A percentile compares a stretch with the other conserved stretches of the same genome.
phyloP scores from a whole-genome alignment of 2,113 vertebrate genomes.

The Atherinomorus stipes region DNA sequence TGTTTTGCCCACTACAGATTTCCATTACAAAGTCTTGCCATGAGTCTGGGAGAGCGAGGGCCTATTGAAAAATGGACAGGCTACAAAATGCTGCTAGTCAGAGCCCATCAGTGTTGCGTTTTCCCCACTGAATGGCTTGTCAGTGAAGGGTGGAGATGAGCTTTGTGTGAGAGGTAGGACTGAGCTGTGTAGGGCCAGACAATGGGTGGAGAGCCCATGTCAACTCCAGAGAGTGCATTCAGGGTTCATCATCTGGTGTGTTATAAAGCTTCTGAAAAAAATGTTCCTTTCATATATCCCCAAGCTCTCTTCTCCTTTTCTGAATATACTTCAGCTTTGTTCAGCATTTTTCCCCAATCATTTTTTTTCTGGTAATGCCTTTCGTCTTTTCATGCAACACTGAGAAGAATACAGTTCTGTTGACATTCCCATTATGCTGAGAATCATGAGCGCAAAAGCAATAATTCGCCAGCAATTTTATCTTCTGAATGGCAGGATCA shows the following conservation, averaged over 20 bases:
- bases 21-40: constrained; percentile 81
- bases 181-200: constrained; percentile 63
- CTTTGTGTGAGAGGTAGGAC: constrained; percentile 65
- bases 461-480: constrained; percentile 28
- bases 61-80: constrained; percentile 73
- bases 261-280: constrained; percentile 56
- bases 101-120: constrained; percentile 71
- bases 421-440: constrained; percentile 37
- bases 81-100: constrained; percentile 77
- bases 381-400: constrained; percentile 31
- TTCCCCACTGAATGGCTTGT: constrained; percentile 68
- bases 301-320: constrained; percentile 39
- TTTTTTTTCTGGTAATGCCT: constrained; percentile 33
- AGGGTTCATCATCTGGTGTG: constrained; percentile 71
- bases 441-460: constrained; percentile 22
- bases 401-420: constrained; percentile 22
- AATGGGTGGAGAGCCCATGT: constrained; percentile 68
- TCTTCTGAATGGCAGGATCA: constrained; percentile 42
- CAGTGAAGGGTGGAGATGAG: constrained; percentile 68
- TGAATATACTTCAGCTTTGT: constrained; percentile 56
- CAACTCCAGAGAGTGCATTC: constrained; percentile 68
- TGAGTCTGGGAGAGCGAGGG: constrained; percentile 71
- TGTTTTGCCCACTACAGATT: constrained; percentile 77
- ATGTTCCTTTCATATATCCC: constrained; percentile 60
- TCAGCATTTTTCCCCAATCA: constrained; percentile 55